Conservation (phyloP, 2,113 vertebrate species). For the Okapia johnstoni region DNA sequence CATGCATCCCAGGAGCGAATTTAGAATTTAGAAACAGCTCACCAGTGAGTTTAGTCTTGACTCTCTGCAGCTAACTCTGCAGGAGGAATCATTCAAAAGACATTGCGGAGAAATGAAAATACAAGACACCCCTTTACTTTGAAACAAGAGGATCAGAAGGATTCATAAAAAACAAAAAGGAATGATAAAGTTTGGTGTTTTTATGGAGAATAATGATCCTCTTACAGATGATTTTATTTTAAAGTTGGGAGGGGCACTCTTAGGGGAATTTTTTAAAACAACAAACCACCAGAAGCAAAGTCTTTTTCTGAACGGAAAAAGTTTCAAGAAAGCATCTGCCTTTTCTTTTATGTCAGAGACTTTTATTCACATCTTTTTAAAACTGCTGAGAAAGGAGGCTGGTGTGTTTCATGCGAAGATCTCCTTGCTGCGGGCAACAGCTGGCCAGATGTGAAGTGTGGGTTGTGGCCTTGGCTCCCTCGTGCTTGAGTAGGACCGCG, state of each 20-base stretch:
- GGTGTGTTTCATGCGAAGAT: background rate
- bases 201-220: background rate
- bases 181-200: background rate
- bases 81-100: background rate
- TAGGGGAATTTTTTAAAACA: background rate
- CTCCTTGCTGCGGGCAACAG: background rate
- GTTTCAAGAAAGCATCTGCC: background rate
- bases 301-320: conserved; percentile 13
- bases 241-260: background rate
- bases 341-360: background rate
- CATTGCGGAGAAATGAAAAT: background rate
- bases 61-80: background rate
- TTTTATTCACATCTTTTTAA: background rate
- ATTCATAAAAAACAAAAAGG: background rate
- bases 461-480: conserved; percentile 9
- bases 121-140: background rate
- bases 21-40: background rate
- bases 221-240: conserved; percentile 20
- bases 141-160: background rate
- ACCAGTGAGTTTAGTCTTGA: background rate
- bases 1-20: background rate
- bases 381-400: background rate
- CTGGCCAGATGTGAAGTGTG: background rate
- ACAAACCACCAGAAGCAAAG: background rate
- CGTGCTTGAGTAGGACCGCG: background rate